These are phyloP conservation scores for Platycheirus rosarum DNA, from an alignment of 2,888 invertebrate genomes.

Conservation along the genomic window DNA sequence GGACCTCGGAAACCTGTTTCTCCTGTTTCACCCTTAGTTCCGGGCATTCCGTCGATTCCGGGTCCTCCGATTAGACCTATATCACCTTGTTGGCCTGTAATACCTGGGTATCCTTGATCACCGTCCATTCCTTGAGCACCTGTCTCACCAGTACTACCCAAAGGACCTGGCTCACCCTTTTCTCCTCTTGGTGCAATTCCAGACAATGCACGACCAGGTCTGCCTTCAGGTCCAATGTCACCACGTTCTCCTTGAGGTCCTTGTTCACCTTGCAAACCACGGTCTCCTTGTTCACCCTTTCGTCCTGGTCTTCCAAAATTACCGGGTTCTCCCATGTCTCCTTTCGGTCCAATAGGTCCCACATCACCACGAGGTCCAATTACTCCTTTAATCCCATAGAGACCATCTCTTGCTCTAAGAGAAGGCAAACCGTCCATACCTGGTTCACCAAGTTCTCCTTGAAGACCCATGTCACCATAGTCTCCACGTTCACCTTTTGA, in stretches of 20 bases:
- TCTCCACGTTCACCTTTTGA: slow-evolving; percentile 82
- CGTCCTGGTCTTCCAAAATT: slow-evolving; percentile 83
- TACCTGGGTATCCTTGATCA: slow-evolving; percentile 82
- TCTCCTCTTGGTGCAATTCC: slow-evolving; percentile 84
- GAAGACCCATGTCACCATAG: slow-evolving; percentile 84
- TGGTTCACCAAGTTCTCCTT: slow-evolving; percentile 83
- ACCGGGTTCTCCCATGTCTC: slow-evolving; percentile 82
- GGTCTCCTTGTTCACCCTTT: slow-evolving; percentile 84
- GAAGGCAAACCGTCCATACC: slow-evolving; percentile 83
- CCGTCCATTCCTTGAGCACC: slow-evolving; percentile 82
- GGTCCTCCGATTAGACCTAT: slow-evolving; percentile 84
- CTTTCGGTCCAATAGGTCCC: slow-evolving; percentile 84
- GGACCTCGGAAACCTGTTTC: slow-evolving; percentile 83
- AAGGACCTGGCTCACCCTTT: slow-evolving; percentile 83
- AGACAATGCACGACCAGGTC: slow-evolving; percentile 75
- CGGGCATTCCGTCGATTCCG: slow-evolving; percentile 87
- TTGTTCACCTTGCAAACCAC: slow-evolving; percentile 83
- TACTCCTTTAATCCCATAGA: slow-evolving; percentile 83
- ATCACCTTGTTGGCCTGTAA: slow-evolving; percentile 84
- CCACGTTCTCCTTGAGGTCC: slow-evolving; percentile 85
- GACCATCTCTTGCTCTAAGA: slow-evolving; percentile 82
- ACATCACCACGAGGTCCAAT: slow-evolving; percentile 80
- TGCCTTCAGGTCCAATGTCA: slow-evolving; percentile 82
- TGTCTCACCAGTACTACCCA: slow-evolving; percentile 81
- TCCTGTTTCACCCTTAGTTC: slow-evolving; percentile 87